Conservation (phyloP, 2,797 vertebrate genomes). For the Myripristis jacobus region DNA sequence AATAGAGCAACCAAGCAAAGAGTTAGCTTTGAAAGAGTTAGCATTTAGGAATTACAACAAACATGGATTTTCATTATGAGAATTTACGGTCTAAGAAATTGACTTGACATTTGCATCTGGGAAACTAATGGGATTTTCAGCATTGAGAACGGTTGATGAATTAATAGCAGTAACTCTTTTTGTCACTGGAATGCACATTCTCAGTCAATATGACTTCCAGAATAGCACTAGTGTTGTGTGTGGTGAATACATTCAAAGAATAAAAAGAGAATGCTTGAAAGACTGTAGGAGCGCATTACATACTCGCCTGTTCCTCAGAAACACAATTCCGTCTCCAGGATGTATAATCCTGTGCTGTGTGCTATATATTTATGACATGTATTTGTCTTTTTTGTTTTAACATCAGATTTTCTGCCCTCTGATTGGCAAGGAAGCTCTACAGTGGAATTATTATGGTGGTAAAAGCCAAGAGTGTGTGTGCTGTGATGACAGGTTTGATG, state of each 20-base stretch:
- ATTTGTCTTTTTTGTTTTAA: not conserved
- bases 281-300: constrained; percentile 16
- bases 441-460: not conserved
- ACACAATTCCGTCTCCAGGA: not conserved
- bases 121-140: constrained; percentile 69
- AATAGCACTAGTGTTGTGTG: constrained; percentile 4
- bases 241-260: constrained; percentile 8
- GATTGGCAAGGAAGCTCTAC: not conserved
- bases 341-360: constrained; percentile 18
- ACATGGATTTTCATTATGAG: constrained; percentile 43
- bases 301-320: not conserved
- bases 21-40: constrained; percentile 18
- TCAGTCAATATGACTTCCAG: constrained; percentile 12
- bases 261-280: constrained; percentile 2
- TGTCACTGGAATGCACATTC: constrained; percentile 40
- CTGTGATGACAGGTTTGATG: not conserved
- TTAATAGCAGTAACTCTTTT: constrained; percentile 46
- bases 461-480: not conserved
- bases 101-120: constrained; percentile 60
- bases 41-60: constrained; percentile 37
- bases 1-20: constrained; percentile 32
- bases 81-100: constrained; percentile 61
- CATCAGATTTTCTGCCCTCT: no score
- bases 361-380: not conserved
- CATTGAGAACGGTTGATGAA: constrained; percentile 58